phyloP scores from a whole-genome alignment of 2,797 vertebrate genomes.

The Gymnoscopelus microlampas region DNA sequence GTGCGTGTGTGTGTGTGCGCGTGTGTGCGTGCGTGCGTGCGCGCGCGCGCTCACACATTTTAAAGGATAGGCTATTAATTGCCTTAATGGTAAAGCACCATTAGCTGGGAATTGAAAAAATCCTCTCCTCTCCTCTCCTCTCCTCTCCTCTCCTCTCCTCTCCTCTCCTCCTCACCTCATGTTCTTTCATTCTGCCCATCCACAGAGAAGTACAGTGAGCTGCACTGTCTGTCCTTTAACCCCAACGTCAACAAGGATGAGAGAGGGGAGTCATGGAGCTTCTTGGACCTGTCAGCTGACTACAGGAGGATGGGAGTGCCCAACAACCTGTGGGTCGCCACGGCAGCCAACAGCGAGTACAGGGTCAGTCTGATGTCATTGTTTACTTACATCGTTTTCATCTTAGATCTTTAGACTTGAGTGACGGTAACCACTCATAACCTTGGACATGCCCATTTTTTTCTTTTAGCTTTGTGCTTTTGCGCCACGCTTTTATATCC shows the following conservation, averaged over 20 bases:
- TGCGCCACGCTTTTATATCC: no score
- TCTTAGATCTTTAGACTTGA: no score
- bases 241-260: slow-evolving; percentile 92
- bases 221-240: slow-evolving; percentile 97
- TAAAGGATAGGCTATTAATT: no score
- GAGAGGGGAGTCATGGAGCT: slow-evolving; percentile 89
- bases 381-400: no score
- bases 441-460: no score
- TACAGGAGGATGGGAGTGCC: slow-evolving; percentile 94
- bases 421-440: no score
- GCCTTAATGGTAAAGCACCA: no score
- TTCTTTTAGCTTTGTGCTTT: no score
- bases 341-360: slow-evolving; percentile 91
- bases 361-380: slow-evolving; percentile 79
- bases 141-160: slow-evolving; percentile 33
- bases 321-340: slow-evolving; percentile 89
- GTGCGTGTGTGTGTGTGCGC: no score
- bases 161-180: neutral
- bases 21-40: no score
- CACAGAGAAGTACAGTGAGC: slow-evolving; percentile 92
- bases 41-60: no score
- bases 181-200: slow-evolving; percentile 3
- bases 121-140: neutral
- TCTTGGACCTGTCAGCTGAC: slow-evolving; percentile 86
- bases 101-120: no score